These are phyloP conservation scores for Galbula dea DNA, from an alignment of 2,113 vertebrate species.

Conservation along the genomic window DNA sequence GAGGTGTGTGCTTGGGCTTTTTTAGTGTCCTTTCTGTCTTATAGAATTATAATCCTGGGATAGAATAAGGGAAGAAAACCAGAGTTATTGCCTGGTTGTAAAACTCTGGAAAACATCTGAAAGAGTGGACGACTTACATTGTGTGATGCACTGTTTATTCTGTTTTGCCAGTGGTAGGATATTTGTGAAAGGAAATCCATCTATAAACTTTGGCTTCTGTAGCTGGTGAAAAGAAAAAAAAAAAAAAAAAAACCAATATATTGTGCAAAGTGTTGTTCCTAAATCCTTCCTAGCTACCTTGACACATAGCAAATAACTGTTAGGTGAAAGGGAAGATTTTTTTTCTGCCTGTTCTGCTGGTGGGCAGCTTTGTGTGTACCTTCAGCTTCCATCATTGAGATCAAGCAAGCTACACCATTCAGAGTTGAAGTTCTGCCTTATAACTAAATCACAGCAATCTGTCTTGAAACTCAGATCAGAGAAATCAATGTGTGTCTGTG, in stretches of 20 bases:
- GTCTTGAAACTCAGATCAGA: not conserved
- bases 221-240: not conserved
- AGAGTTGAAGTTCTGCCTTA: not conserved
- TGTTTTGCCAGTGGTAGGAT: not conserved
- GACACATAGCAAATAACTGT: not conserved
- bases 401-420: rapidly evolving
- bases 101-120: not conserved
- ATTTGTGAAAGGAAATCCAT: not conserved
- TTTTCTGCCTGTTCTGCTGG: not conserved
- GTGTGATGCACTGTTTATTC: not conserved
- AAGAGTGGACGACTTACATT: not conserved
- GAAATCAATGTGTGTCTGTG: not conserved
- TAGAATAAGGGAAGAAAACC: not conserved
- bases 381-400: not conserved
- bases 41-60: not conserved
- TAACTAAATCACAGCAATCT: not conserved
- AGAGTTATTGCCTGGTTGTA: too few relatives aligned
- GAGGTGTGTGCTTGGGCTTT: not conserved
- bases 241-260: not conserved
- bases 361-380: not conserved
- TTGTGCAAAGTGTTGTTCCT: not conserved
- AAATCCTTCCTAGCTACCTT: not conserved
- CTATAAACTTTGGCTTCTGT: not conserved
- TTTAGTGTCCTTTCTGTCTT: not conserved
- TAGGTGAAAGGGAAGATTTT: not conserved